phyloP scores from a whole-genome alignment of 2,797 vertebrate species.

The Discoglossus pictus region DNA sequence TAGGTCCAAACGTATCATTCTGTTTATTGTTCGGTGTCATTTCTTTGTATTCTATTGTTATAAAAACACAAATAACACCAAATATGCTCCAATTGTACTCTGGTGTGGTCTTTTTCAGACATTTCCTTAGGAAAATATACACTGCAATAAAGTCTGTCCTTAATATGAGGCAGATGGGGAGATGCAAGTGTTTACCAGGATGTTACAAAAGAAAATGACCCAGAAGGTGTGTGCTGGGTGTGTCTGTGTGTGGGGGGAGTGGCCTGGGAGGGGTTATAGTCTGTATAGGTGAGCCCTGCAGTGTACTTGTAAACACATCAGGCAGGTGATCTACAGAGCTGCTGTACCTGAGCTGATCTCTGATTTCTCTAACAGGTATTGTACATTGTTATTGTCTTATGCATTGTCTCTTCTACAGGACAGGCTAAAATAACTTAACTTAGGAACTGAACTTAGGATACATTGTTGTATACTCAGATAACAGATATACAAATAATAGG shows the following conservation, averaged over 20 bases:
- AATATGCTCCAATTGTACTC: no score
- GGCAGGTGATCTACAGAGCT: conserved; percentile 1
- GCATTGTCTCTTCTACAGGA: no score
- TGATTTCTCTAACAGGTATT: conserved; percentile 22
- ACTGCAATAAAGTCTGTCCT: conserved; percentile 3
- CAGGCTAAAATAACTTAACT: no score
- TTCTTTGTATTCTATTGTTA: no score
- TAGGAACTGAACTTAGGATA: no score
- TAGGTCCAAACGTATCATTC: no score
- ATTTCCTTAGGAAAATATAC: background rate
- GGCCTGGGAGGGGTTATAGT: background rate
- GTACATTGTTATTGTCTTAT: no score
- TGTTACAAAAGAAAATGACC: conserved; percentile 10
- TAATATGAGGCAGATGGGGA: conserved; percentile 2
- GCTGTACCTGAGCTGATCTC: background rate
- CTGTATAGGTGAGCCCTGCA: conserved; percentile 6
- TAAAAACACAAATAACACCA: no score
- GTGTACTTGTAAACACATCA: conserved; percentile 14
- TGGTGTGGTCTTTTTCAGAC: no score
- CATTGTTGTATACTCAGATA: no score
- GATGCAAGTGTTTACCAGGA: conserved; percentile 18
- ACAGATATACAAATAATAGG: no score
- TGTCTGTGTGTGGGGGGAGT: background rate
- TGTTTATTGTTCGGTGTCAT: no score
- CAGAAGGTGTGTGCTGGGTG: conserved; percentile 27